Evolutionary conservation across 2,797 vertebrate genomes (phyloP), one percentile per base, ranked within the genome.

Genomic region (Bradypus variegatus): DNA sequence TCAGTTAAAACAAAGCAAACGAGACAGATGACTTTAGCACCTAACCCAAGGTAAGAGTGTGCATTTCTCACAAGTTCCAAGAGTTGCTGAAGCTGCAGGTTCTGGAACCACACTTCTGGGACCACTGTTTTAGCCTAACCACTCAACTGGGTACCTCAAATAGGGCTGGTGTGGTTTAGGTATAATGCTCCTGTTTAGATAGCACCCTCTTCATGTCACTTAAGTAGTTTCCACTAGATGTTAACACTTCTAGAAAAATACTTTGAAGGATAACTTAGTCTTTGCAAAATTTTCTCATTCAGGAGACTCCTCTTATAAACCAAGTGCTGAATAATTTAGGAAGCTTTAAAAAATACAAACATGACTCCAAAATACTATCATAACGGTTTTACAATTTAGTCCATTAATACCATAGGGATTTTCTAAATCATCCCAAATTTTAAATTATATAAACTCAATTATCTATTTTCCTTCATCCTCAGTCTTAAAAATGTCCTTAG

Each of bases 61-160:
- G 27, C 45, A 25, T 73, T 27, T 41, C 69, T 18, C 18, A 2
- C 33, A 15, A 45, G 50, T 19, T 19, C 31, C 3, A 14, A 10
- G 45, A 12, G 69, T 29, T 1, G 36, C 45, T 31, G 38, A 16
- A 0, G 33, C 41, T 2, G 36, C 29, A 2, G 31, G 38, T 18
- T 18, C 78, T 8, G 4, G 29, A 14, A 9, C 73, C 53, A 1
- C 38, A 8, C 48, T 3, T 1, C 5, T 50, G 29, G n/a, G 5
- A 14, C 8, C 13, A 3, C 5, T 0, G 27, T 8, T 4, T 31
- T 16, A 5, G 29, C 11, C 38, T 0, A 0, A 33, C 67, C 21
- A 58, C 2, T 7, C 29, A 1, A 38, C 38, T 0, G 13, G 48
- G 86, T 1, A 1, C 38, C 41, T 2, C 0, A 15, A 1, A 5